A percentile compares a stretch with the other conserved stretches of the same genome.
Evolutionary conservation across 2,797 vertebrate species (phyloP).

Genomic region (Chaunax sp.): DNA sequence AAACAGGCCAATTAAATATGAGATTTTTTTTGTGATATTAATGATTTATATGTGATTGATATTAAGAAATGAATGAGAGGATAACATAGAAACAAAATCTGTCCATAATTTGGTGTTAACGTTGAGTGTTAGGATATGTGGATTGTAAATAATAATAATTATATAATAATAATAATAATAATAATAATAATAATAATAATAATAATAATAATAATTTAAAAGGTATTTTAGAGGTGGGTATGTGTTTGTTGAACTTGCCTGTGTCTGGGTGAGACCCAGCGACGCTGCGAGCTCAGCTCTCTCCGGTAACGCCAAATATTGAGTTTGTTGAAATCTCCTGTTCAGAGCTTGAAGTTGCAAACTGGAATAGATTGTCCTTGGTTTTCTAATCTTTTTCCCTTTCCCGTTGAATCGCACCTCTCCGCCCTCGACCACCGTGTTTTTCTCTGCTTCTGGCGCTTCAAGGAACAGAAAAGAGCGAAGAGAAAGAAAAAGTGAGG

Average conservation of each 20-base stretch:
- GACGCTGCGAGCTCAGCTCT: slow-evolving; percentile 97
- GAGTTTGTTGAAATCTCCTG: slow-evolving; percentile 97
- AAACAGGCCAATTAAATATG: background rate
- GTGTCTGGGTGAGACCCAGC: slow-evolving; percentile 98
- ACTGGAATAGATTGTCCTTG: slow-evolving; percentile 98
- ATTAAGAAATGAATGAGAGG: background rate
- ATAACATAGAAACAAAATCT: background rate
- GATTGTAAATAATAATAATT: slow-evolving; percentile 13
- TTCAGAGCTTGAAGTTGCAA: slow-evolving; percentile 97
- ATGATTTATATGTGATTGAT: background rate
- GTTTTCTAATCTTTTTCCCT: slow-evolving; percentile 98
- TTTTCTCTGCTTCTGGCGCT: slow-evolving; percentile 94
- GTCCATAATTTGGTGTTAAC: background rate
- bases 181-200: slow-evolving; percentile 3
- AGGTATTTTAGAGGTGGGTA: no score
- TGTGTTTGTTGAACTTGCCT: slow-evolving; percentile 82
- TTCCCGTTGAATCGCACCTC: slow-evolving; percentile 99
- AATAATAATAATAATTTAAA: slow-evolving; percentile 11
- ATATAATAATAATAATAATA: slow-evolving; percentile 6
- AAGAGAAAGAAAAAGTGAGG: slow-evolving; percentile 41
- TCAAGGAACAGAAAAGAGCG: slow-evolving; percentile 45
- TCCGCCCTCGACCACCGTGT: slow-evolving; percentile 97
- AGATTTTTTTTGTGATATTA: background rate
- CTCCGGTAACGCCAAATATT: slow-evolving; percentile 96
- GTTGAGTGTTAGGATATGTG: background rate